Conservation (phyloP, 2,797 vertebrate genomes). For the Hoplostethus atlanticus region DNA sequence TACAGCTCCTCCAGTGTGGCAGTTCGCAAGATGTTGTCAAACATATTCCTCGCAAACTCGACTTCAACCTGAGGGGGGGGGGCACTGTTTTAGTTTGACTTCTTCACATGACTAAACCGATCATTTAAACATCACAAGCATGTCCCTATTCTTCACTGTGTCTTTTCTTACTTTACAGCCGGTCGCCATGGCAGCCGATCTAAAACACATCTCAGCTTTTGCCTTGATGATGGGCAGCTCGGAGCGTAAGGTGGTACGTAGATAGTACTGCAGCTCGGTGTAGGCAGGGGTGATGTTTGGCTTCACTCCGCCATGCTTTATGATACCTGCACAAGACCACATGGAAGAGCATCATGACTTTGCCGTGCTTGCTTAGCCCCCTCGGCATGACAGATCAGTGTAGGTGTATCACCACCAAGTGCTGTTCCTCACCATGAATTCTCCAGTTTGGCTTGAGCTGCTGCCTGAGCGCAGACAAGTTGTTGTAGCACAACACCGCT, state of each 20-base stretch:
- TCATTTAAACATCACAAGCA: too few species aligned
- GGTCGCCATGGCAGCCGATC: slow-evolving; percentile 88
- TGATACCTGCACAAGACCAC: slow-evolving; percentile 81
- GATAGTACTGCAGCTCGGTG: slow-evolving; percentile 88
- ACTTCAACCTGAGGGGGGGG: slow-evolving; percentile 84
- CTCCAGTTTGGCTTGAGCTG: slow-evolving; percentile 92
- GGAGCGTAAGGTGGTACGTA: slow-evolving; percentile 86
- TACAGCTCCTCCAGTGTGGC: slow-evolving; percentile 83
- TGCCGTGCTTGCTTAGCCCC: not conserved
- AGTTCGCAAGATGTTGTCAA: slow-evolving; percentile 88
- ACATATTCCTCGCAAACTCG: slow-evolving; percentile 80
- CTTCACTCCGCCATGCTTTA: slow-evolving; percentile 91
- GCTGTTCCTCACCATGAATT: slow-evolving; percentile 83
- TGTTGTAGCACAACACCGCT: slow-evolving; percentile 92
- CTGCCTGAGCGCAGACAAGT: slow-evolving; percentile 90
- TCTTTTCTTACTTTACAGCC: slow-evolving; percentile 87
- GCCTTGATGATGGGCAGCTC: slow-evolving; percentile 85
- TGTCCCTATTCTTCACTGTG: too few species aligned
- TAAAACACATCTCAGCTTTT: slow-evolving; percentile 89
- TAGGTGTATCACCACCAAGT: not conserved
- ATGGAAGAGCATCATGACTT: not conserved
- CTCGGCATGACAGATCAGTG: not conserved
- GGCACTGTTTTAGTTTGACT: not conserved
- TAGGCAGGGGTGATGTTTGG: slow-evolving; percentile 93
- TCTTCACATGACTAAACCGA: not conserved